Base-by-base conservation (phyloP, 2,888 invertebrate species). In the Eurytoma adleriae region DNA sequence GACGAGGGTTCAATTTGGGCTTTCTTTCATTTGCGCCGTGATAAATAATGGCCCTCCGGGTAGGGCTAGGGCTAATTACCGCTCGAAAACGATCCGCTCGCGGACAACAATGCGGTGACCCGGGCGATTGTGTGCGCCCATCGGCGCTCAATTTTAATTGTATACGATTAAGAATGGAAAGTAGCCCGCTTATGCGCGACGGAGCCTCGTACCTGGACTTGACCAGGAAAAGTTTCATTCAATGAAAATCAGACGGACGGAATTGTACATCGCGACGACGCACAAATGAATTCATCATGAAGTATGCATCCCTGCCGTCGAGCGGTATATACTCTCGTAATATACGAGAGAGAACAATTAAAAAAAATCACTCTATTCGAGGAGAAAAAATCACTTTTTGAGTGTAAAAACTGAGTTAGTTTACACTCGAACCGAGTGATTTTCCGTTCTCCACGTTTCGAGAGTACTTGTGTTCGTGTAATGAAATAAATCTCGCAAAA, bases 131-230 rank as follows among this genome's bases (percentile, higher is more conserved):
- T 64, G n/a, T 40, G 64, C 64, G 64, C n/a, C 48, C 40, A 64
- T 64, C 48, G 40, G 24, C 12, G 20, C 50, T 56, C 68, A 30
- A 69, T 69, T 69, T 69, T 69, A 69, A 69, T 69, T 69, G 69
- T 57, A 57, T 57, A 69, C 57, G 69, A 40, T 69, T 69, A 57
- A 56, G 40, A 69, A 57, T 69, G 69, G 57, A 69, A 57, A 69
- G 40, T 20, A 69, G 69, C 40, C 12, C 57, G 13, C 13, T 57
- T 40, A 57, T 54, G 30, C 40, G 67, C 52, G 20, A 48, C 20
- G 12, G 27, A 1, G 18, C 24, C 18, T 18, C 5, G 20, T 18
- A 59, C 59, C 24, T 18, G 24, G 54, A 27, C 68, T 68, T 54
- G 54, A 68, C 54, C 68, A 20, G 50, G 40, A 66, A 66, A 48